A percentile compares a stretch with the other conserved stretches of the same genome.
Conservation (phyloP, 2,797 vertebrate species). For the Paramormyrops hopkinsi region DNA sequence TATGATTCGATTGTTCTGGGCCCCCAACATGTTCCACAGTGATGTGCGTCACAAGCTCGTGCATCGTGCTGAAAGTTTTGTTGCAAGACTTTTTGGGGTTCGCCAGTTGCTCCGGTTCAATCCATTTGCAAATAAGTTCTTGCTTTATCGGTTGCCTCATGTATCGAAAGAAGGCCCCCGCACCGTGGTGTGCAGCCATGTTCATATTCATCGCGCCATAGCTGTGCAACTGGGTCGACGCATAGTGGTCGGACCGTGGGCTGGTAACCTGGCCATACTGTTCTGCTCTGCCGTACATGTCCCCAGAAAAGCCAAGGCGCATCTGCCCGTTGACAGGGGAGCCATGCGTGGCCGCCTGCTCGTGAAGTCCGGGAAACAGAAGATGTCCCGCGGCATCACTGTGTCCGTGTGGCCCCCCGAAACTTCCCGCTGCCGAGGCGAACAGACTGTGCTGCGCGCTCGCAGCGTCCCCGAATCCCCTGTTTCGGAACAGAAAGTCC, state of each 20-base stretch:
- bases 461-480: conserved; percentile 91
- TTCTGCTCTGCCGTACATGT: conserved; percentile 94
- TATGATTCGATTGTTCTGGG: conserved; percentile 83
- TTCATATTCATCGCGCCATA: conserved; percentile 99
- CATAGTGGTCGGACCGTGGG: conserved; percentile 92
- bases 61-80: conserved; percentile 99
- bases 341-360: conserved; percentile 87
- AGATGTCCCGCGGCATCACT: conserved; percentile 92
- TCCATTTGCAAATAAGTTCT: conserved; percentile 97
- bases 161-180: conserved; percentile 94
- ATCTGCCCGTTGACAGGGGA: conserved; percentile 97
- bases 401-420: conserved; percentile 85
- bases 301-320: conserved; percentile 96
- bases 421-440: conserved; percentile 79
- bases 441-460: conserved; percentile 84
- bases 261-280: conserved; percentile 97
- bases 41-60: conserved; percentile 87
- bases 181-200: conserved; percentile 96
- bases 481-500: conserved; percentile 98
- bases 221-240: conserved; percentile 89
- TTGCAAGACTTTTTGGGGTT: conserved; percentile 97
- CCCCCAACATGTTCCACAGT: conserved; percentile 89
- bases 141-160: conserved; percentile 96
- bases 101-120: conserved; percentile 92
- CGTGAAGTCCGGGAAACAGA: conserved; percentile 94